A percentile compares a stretch with the other conserved stretches of the same genome.
Evolutionary conservation across 2,888 invertebrate species (phyloP).

Genomic region (Drosophila suboccidentalis): DNA sequence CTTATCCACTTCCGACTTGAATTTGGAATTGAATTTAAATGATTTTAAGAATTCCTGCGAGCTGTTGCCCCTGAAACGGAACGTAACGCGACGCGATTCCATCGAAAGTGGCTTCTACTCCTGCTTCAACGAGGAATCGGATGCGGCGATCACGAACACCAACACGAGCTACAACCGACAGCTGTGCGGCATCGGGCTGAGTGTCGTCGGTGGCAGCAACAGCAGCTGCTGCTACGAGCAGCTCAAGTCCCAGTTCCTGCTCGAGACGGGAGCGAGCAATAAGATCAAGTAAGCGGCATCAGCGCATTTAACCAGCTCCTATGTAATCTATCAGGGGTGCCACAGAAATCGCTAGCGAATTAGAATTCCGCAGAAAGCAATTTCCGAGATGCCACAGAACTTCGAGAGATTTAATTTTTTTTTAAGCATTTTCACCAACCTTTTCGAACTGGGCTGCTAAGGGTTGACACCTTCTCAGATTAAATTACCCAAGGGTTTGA

Average conservation of each 20-base stretch:
- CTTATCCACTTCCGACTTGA: slow-evolving; percentile 69
- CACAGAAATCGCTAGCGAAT: too few relatives aligned
- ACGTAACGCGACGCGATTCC: slow-evolving; percentile 91
- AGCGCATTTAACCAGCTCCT: too few relatives aligned
- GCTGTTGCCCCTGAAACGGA: slow-evolving; percentile 72
- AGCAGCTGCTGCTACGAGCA: slow-evolving; percentile 83
- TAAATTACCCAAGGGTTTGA: too few relatives aligned
- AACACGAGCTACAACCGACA: slow-evolving; percentile 75
- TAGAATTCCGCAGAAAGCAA: too few relatives aligned
- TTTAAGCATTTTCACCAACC: too few relatives aligned
- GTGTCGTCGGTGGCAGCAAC: slow-evolving; percentile 57
- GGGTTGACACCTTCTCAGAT: too few relatives aligned
- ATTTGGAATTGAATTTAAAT: slow-evolving; percentile 72
- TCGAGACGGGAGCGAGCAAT: slow-evolving; percentile 71
- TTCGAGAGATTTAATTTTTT: too few relatives aligned
- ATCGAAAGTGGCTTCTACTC: slow-evolving; percentile 97
- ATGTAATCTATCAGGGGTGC: too few relatives aligned
- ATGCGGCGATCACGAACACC: slow-evolving; percentile 87
- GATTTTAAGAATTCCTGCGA: slow-evolving; percentile 76
- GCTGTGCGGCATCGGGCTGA: slow-evolving; percentile 69
- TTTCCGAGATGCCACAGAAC: too few relatives aligned
- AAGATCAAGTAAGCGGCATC: slow-evolving; percentile 73
- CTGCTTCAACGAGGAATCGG: slow-evolving; percentile 92
- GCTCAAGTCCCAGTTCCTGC: slow-evolving; percentile 81
- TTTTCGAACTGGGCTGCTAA: too few relatives aligned